A percentile compares a stretch with the other conserved stretches of the same genome.
These are phyloP conservation scores for Sebastes hopkinsi DNA, from an alignment of 2,797 vertebrate genomes.

Conservation along the genomic window DNA sequence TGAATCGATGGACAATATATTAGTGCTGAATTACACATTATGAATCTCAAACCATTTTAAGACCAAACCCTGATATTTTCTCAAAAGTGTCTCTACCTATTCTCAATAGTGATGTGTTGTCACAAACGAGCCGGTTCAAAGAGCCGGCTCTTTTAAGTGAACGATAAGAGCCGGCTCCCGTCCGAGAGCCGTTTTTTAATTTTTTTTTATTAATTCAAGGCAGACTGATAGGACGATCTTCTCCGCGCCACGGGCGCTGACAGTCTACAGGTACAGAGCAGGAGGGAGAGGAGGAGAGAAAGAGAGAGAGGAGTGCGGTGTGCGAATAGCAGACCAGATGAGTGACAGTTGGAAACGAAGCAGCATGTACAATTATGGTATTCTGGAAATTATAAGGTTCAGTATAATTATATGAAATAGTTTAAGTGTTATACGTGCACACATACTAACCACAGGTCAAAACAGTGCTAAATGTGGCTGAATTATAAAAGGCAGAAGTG, in stretches of 20 bases:
- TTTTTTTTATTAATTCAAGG: too few relatives aligned
- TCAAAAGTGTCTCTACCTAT: too few relatives aligned
- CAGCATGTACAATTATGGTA: too few relatives aligned
- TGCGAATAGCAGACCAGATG: fast-evolving
- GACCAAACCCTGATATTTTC: not conserved
- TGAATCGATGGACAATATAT: fast-evolving
- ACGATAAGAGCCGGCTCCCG: too few relatives aligned
- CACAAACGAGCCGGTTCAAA: fast-evolving
- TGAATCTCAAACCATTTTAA: not conserved
- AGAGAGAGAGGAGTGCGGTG: too few relatives aligned
- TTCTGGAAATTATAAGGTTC: fast-evolving
- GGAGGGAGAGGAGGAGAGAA: too few relatives aligned
- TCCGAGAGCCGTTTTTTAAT: too few relatives aligned
- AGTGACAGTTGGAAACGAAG: too few relatives aligned
- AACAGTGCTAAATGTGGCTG: fast-evolving
- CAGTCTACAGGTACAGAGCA: too few relatives aligned
- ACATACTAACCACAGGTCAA: fast-evolving
- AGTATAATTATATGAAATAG: fast-evolving
- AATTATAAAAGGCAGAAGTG: fast-evolving
- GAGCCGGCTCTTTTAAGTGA: too few relatives aligned
- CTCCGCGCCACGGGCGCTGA: fast-evolving
- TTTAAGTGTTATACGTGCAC: fast-evolving
- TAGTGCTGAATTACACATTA: not conserved
- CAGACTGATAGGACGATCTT: too few relatives aligned
- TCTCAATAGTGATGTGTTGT: too few relatives aligned